Evolutionary conservation across 2,888 invertebrate species (phyloP).

Genomic region (Apantesis nais): DNA sequence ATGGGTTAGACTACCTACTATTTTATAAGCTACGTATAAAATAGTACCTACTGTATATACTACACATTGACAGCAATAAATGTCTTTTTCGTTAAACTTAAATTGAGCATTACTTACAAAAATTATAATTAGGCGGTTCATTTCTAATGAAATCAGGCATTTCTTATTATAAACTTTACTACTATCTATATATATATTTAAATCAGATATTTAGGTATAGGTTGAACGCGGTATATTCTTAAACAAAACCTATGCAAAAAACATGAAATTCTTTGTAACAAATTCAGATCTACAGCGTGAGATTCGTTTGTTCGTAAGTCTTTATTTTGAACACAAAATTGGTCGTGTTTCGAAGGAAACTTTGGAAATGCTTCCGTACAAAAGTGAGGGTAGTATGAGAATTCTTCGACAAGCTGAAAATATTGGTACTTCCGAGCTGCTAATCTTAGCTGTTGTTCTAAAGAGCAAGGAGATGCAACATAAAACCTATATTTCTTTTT

Average conservation of each 20-base stretch:
- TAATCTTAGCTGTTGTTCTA: slow-evolving; percentile 84
- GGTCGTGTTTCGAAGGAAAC: slow-evolving; percentile 70
- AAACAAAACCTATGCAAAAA: slow-evolving; percentile 78
- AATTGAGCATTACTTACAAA: slow-evolving; percentile 40
- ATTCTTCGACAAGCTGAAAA: slow-evolving; percentile 80
- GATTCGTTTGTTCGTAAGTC: slow-evolving; percentile 63
- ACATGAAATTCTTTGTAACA: slow-evolving; percentile 75
- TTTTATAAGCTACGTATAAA: neutral
- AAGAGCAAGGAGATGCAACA: slow-evolving; percentile 89
- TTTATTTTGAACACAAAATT: slow-evolving; percentile 61
- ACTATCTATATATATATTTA: slow-evolving; percentile 23
- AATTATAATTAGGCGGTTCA: slow-evolving; percentile 33
- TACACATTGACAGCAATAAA: slow-evolving; percentile 8
- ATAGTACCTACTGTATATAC: slow-evolving; percentile 3
- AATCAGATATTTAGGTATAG: slow-evolving; percentile 38
- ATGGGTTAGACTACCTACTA: neutral
- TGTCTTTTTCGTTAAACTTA: slow-evolving; percentile 27
- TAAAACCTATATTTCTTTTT: slow-evolving; percentile 88
- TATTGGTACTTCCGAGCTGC: slow-evolving; percentile 72
- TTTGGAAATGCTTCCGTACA: slow-evolving; percentile 90
- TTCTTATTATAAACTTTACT: slow-evolving; percentile 19
- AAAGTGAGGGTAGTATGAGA: slow-evolving; percentile 91
- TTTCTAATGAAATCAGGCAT: slow-evolving; percentile 17
- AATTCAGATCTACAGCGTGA: slow-evolving; percentile 68
- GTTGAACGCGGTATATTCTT: slow-evolving; percentile 71